Base-by-base conservation (phyloP, 2,888 invertebrate genomes). In the Hyles lineata region DNA sequence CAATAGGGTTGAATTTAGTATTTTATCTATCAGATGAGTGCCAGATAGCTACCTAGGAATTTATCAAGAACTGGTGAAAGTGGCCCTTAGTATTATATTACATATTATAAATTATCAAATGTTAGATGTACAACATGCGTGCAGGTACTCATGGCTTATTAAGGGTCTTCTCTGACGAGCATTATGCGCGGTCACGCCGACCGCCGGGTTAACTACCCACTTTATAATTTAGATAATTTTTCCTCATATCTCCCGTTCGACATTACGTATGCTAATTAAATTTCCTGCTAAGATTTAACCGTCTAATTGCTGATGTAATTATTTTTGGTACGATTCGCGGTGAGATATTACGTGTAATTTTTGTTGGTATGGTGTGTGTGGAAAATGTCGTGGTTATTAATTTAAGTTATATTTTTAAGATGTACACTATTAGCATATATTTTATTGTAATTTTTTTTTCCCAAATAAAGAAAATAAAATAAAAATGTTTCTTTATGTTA, bases 141-240 rank as follows among this genome's bases (percentile, higher is more conserved):
- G 67, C 67, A 67, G 43, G 43, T 50, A 19, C 59, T 6, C 60
- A 43, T 60, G 23, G 70, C 59, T 71, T 60, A 71, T 71, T 71
- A 71, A 71, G 35, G 70, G 35, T 21, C 23, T 23, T 21, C 43
- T 23, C 67, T 15, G 50, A 2, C 67, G 59, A 60, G 60, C 21
- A 71, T 71, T 71, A 71, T 71, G 70, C 60, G 43, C 43, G 60
- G 43, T 19, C 70, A 71, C 70, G 70, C 70, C 60, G 43, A 11
- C 35, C 43, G n/a, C 21, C n/a, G 58, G 60, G 6, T 43, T 60
- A 71, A 71, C 70, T 71, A 71, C 70, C 59, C 25, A 43, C 59
- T 60, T 43, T 35, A 71, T 71, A 60, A 60, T 71, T 71, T 60
- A 71, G 58, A 60, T 71, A 71, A 71, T 71, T 71, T 60, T 23